Evolutionary conservation across 2,888 invertebrate genomes (phyloP), one percentile per base, ranked within the genome.

Genomic region (Pyralis farinalis): DNA sequence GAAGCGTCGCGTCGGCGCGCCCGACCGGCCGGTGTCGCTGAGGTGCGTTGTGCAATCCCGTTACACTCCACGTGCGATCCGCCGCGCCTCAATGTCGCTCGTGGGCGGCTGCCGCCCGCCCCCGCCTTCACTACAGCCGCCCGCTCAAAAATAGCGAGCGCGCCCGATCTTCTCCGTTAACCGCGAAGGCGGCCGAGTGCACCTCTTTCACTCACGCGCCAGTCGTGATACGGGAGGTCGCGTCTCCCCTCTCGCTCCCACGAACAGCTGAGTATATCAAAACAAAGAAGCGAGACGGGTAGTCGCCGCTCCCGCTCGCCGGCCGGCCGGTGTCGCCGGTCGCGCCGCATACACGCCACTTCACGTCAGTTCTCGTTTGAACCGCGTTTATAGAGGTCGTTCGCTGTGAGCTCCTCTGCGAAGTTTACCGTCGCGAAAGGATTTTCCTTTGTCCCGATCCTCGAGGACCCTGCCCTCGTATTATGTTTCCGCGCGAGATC

Each of bases 241-340:
- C 25, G 25, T 7, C 7, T 25, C 8, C 7, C 53, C 46, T 74
- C 79, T 72, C 79, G 52, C 69, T 79, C 74, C 44, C 66, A 49
- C 75, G 65, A 87, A 86, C 87, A 88, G 89, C 88, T 89, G 89
- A 88, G 87, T 85, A 88, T 85, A 88, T 85, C 88, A 90, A 87
- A 88, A 89, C 90, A 90, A 90, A 87, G 74, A 78, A 84, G 80
- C 66, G 88, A 85, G 85, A 87, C 88, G 79, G 83, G 72, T 71
- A 71, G 82, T 85, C 79, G 78, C 75, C 80, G 79, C 79, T 80
- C 84, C 80, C 74, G 71, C 83, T 87, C 84, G 82, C 86, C 88
- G 87, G 87, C 86, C 87, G 87, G 87, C 87, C 86, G 86, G 86
- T 80, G 76, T 74, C 68, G 69, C 71, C 70, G 66, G 67, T 60